Conservation (phyloP, 2,113 vertebrate genomes). For the Elachura formosa region DNA sequence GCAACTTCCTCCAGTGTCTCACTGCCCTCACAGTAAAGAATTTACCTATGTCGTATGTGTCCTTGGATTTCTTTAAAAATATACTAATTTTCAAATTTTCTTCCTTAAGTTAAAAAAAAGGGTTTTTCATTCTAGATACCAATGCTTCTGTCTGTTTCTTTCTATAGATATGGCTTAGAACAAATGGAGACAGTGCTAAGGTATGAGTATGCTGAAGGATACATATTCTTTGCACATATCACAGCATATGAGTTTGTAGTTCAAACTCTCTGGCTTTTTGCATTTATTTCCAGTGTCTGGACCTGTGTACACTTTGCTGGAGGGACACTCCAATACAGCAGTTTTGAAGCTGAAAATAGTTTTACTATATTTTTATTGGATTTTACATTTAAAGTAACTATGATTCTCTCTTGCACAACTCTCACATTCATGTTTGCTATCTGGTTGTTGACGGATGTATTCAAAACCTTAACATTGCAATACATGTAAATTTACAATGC, state of each 20-base stretch:
- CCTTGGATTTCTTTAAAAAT: background rate
- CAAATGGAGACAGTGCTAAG: background rate
- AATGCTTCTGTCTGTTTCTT: background rate
- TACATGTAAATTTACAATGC: background rate
- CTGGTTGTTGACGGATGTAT: background rate
- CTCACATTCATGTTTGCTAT: background rate
- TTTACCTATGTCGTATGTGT: background rate
- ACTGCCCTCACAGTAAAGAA: background rate
- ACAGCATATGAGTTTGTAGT: background rate
- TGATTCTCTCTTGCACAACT: background rate
- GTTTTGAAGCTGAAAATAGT: background rate
- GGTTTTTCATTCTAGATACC: background rate
- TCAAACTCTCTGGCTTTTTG: background rate
- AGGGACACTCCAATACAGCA: background rate
- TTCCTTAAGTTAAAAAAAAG: background rate
- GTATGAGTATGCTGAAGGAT: background rate
- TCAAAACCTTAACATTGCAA: background rate
- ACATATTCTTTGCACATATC: background rate
- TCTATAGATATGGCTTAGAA: background rate
- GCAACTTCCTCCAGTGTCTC: background rate
- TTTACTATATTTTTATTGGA: background rate
- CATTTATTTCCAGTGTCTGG: background rate
- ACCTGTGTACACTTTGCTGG: background rate
- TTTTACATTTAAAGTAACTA: background rate
- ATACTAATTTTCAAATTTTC: background rate